Evolutionary conservation across 2,888 invertebrate genomes (phyloP).

Genomic region (Choristoneura rosaceana): DNA sequence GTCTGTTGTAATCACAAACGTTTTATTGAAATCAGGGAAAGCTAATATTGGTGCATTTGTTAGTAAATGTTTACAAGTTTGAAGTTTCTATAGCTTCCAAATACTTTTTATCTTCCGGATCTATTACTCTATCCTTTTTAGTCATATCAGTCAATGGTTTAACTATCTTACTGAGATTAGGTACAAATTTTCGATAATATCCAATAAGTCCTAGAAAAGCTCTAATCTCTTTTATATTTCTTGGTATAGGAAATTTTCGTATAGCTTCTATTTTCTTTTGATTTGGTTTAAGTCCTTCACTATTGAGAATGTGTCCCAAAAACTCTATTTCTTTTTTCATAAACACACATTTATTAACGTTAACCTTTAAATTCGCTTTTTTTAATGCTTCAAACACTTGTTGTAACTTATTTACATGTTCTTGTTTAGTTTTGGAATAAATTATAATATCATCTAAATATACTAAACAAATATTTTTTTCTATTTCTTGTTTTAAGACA

Average conservation of each 20-base stretch:
- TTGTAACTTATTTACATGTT: neutral
- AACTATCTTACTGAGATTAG: neutral
- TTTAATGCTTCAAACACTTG: neutral
- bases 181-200: neutral
- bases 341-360: neutral
- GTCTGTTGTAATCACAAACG: neutral
- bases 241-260: neutral
- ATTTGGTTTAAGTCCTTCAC: neutral
- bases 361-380: neutral
- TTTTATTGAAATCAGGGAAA: neutral
- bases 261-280: neutral
- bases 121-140: neutral
- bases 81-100: neutral
- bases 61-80: neutral
- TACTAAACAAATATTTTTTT: neutral
- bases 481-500: neutral
- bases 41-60: neutral
- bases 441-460: neutral
- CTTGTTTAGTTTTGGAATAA: neutral
- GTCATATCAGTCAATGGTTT: neutral
- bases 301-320: neutral
- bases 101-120: neutral
- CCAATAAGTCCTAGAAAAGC: neutral
- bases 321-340: neutral
- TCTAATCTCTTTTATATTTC: neutral